These are phyloP conservation scores for Microcebus lehilahytsara DNA, from an alignment of 2,113 vertebrate genomes.

Conservation along the genomic window DNA sequence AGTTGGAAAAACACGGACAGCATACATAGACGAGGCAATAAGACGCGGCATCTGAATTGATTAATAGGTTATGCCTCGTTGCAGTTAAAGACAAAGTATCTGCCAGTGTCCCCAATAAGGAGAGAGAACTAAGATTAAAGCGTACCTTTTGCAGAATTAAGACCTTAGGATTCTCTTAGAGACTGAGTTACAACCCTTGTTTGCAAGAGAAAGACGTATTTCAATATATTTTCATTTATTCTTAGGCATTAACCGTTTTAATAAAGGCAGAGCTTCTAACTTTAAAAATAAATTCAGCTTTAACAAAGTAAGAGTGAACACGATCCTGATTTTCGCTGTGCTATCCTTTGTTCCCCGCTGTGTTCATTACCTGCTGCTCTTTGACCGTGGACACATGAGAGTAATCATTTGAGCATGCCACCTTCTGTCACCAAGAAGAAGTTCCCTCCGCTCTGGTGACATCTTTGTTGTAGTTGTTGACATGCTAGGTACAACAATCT, in stretches of 20 bases:
- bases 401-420: not conserved
- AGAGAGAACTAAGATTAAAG: not conserved
- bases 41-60: not conserved
- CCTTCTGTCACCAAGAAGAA: not conserved
- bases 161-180: not conserved
- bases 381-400: not conserved
- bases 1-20: not conserved
- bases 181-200: not conserved
- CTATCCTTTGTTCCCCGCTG: not conserved
- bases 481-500: too few species aligned
- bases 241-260: not conserved
- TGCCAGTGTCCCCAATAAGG: not conserved
- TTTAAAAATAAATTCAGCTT: constrained; percentile 31
- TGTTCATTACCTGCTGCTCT: not conserved
- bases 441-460: too few species aligned
- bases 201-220: not conserved
- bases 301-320: constrained; percentile 9
- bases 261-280: constrained; percentile 9
- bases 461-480: too few species aligned
- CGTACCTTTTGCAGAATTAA: constrained; percentile 5
- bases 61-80: not conserved
- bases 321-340: constrained; percentile 22
- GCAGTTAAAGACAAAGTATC: not conserved
- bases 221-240: not conserved
- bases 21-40: not conserved